Evolutionary conservation across 2,797 vertebrate genomes (phyloP), one percentile per base, ranked within the genome.

Genomic region (Tauraco hartlaubi): DNA sequence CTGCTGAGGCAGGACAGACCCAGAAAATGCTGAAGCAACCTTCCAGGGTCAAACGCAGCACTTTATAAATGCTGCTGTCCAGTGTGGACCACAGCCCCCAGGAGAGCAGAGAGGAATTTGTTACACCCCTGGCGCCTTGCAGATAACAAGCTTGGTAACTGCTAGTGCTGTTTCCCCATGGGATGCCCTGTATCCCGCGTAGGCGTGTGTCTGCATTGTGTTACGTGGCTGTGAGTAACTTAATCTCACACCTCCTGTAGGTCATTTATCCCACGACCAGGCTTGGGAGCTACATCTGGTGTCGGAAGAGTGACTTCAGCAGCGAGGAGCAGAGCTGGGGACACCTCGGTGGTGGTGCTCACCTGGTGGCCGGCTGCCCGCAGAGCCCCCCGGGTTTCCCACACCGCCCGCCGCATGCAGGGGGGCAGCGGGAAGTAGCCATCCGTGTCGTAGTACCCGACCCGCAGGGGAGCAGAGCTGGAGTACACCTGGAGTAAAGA

Each of bases 301-400:
- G 73, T 55, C 35, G 48, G 39, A 43, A 43, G 69, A 33, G 49
- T 33, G 62, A 44, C 31, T 75, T 61, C 33, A 52, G 51, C 46
- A 61, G 52, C 0, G 2, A 74, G 48, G 23, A 62, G 16, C 1
- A 12, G 48, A 55, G 48, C 73, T 80, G 68, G 28, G 55, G 41
- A 31, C 43, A 2, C 12, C 17, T 0, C 1, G 22, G 44, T 69
- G 33, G 41, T 25, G 10, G 26, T 75, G 80, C 87, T 87, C 59
- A 97, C 97, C 91, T 93, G 75, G 59, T 97, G 97, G 22, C 97
- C 96, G 0, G 97, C 97, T 71, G 90, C 92, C 84, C 91, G 80
- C 80, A 97, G 94, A 66, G 92, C 96, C 1, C 3, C 12, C 67
- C n/a, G 59, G 68, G 96, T 95, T 41, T 94, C 94, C 72, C 3